Evolutionary conservation across 2,888 invertebrate species (phyloP).

Genomic region (Sinelater perroti): DNA sequence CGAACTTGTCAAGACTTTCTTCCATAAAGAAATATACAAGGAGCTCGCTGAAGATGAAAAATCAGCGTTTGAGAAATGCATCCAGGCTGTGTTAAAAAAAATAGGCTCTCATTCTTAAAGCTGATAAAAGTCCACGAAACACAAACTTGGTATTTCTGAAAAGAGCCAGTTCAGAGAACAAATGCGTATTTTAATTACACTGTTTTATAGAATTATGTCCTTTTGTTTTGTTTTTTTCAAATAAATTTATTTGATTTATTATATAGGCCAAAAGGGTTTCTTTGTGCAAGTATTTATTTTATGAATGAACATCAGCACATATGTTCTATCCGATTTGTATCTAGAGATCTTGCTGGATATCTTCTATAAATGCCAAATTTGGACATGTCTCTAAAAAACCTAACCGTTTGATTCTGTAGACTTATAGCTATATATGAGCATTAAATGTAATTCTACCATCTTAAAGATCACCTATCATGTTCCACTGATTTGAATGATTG

Average conservation of each 20-base stretch:
- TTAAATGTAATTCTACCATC: too few species aligned
- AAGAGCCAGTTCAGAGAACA: background rate
- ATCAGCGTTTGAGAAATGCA: background rate
- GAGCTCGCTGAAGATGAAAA: background rate
- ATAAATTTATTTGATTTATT: background rate
- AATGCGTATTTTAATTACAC: background rate
- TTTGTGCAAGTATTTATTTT: too few species aligned
- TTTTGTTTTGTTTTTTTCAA: background rate
- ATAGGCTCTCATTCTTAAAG: background rate
- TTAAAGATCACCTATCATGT: too few species aligned
- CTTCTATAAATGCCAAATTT: too few species aligned
- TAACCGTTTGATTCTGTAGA: too few species aligned
- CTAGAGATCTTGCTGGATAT: too few species aligned
- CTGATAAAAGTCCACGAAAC: background rate
- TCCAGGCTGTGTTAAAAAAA: background rate
- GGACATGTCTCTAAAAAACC: too few species aligned
- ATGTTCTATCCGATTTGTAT: too few species aligned
- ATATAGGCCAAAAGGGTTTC: background rate
- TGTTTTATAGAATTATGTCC: background rate
- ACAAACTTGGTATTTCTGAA: background rate
- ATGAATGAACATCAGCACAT: too few species aligned
- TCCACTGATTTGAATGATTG: too few species aligned
- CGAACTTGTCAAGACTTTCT: constrained; percentile 56
- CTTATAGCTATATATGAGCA: too few species aligned
- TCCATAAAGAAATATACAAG: background rate